A percentile compares a stretch with the other conserved stretches of the same genome.
Evolutionary conservation across 2,797 vertebrate species (phyloP).

Genomic region (Arnoldichthys spilopterus): DNA sequence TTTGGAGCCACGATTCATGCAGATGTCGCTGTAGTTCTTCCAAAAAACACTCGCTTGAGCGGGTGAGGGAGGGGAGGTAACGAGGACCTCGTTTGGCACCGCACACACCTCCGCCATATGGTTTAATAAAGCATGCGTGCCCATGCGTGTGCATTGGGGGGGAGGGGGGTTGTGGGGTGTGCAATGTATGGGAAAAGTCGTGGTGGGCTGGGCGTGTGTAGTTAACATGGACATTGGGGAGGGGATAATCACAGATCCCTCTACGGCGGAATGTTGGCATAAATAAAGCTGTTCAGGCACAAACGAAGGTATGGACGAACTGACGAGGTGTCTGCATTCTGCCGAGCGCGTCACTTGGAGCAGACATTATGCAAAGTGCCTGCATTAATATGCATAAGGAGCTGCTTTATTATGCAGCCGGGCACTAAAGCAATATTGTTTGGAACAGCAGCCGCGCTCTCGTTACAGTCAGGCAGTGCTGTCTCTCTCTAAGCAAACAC

Average conservation of each 20-base stretch:
- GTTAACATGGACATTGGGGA: conserved; percentile 51
- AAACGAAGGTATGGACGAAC: conserved; percentile 64
- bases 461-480: conserved; percentile 66
- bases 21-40: conserved; percentile 99
- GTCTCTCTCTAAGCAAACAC: conserved; percentile 70
- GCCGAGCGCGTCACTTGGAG: conserved; percentile 79
- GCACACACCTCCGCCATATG: conserved; percentile 71
- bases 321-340: conserved; percentile 64
- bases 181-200: conserved; percentile 64
- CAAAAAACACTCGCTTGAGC: conserved; percentile 84
- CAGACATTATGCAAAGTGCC: conserved; percentile 85
- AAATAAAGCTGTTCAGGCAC: conserved; percentile 83
- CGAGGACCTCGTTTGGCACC: conserved; percentile 80
- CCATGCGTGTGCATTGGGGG: conserved; percentile 19
- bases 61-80: conserved; percentile 76
- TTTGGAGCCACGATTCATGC: conserved; percentile 90
- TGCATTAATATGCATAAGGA: conserved; percentile 86
- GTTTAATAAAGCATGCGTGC: conserved; percentile 63
- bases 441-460: conserved; percentile 63
- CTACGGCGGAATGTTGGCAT: conserved; percentile 81
- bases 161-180: conserved; percentile 25
- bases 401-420: conserved; percentile 74
- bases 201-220: conserved; percentile 54
- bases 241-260: conserved; percentile 64
- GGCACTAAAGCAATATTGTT: conserved; percentile 70